Conservation (phyloP, 2,888 invertebrate species). For the Microctonus hyperodae region DNA sequence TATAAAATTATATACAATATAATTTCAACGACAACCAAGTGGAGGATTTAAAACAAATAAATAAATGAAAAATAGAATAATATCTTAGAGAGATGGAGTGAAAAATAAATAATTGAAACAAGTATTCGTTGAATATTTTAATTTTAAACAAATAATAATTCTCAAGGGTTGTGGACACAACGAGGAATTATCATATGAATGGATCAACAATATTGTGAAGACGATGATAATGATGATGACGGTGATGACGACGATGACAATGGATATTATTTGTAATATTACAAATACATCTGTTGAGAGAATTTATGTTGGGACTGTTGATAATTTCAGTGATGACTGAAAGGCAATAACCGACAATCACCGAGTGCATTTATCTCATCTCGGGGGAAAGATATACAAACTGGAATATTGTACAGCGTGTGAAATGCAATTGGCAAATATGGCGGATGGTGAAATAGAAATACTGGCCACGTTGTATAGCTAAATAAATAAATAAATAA, state of each 20-base stretch:
- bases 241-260: not conserved
- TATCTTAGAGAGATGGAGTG: not conserved
- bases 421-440: not conserved
- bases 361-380: constrained; percentile 20
- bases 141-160: no score
- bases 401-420: not conserved
- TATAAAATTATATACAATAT: not conserved
- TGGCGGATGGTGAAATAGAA: not conserved
- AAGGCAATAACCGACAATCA: constrained; percentile 22
- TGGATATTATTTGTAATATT: not conserved
- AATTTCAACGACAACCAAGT: constrained; percentile 20
- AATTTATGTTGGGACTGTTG: not conserved
- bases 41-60: constrained; percentile 15
- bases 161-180: not conserved
- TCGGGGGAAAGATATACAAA: not conserved
- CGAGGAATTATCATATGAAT: not conserved
- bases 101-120: no score
- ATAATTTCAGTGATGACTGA: constrained; percentile 5
- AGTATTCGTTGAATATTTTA: no score
- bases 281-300: not conserved
- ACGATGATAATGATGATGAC: not conserved
- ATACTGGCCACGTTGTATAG: not conserved
- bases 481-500: not conserved
- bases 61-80: not conserved
- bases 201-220: not conserved